These are phyloP conservation scores for Polyommatus icarus DNA, from an alignment of 2,888 invertebrate species.

Conservation along the genomic window DNA sequence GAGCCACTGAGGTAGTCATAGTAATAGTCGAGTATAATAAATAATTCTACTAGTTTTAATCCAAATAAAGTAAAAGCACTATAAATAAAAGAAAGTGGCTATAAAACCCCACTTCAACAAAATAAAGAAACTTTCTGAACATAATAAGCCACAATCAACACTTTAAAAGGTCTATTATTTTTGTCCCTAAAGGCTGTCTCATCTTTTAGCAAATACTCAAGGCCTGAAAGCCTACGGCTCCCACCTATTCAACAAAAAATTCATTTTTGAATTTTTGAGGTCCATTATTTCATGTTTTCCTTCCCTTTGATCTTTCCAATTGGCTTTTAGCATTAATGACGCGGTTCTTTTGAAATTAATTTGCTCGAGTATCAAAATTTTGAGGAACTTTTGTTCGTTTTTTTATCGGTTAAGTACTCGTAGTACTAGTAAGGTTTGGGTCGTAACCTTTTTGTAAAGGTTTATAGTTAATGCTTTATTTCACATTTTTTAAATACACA, in stretches of 20 bases:
- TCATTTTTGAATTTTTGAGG: constrained; percentile 53
- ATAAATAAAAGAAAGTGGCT: not conserved
- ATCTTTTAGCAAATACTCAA: constrained; percentile 64
- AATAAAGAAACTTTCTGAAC: constrained; percentile 26
- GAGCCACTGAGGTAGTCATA: no score
- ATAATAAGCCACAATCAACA: constrained; percentile 26
- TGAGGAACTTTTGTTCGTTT: not conserved
- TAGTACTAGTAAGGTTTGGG: not conserved
- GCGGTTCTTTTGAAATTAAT: constrained; percentile 26
- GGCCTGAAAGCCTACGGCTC: constrained; percentile 52
- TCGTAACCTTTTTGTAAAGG: not conserved
- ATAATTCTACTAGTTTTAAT: not conserved
- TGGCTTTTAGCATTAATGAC: constrained; percentile 32
- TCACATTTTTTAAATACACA: no score
- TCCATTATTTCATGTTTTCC: constrained; percentile 33
- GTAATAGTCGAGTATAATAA: no score
- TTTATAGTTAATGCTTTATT: not conserved
- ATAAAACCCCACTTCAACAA: constrained; percentile 25
- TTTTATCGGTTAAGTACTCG: constrained; percentile 17
- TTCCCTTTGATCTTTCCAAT: constrained; percentile 47
- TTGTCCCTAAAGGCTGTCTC: constrained; percentile 51
- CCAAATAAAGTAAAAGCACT: not conserved
- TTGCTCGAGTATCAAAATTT: constrained; percentile 1
- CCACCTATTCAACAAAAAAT: constrained; percentile 56
- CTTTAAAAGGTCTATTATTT: constrained; percentile 38